Evolutionary conservation across 2,797 vertebrate species (phyloP).

Genomic region (Lemur catta): DNA sequence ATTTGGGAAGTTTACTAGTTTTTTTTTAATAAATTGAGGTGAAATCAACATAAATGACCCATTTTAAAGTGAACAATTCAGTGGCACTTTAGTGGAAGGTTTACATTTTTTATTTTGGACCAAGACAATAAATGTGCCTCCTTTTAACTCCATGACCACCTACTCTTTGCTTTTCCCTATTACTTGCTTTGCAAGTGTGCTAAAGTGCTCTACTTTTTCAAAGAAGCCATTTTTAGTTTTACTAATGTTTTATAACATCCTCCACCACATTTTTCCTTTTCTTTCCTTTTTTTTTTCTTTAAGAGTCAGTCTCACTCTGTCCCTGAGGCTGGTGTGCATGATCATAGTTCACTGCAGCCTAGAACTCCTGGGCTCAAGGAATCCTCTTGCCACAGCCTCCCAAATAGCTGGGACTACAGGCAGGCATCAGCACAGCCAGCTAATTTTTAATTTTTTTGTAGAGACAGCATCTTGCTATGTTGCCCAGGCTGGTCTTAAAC

Average conservation of each 20-base stretch:
- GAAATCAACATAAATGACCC: background rate
- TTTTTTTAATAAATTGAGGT: background rate
- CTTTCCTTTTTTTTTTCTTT: too few relatives aligned
- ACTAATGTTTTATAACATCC: background rate
- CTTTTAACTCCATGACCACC: background rate
- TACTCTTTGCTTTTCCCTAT: background rate
- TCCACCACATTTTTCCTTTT: too few relatives aligned
- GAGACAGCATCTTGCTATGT: too few relatives aligned
- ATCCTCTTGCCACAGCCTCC: too few relatives aligned
- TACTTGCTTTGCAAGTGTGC: background rate
- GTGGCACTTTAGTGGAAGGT: background rate
- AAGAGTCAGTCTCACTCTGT: too few relatives aligned
- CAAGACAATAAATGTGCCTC: background rate
- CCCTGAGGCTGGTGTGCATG: too few relatives aligned
- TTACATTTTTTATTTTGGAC: background rate
- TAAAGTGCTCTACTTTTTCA: background rate
- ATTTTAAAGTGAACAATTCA: background rate
- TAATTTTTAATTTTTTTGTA: too few relatives aligned
- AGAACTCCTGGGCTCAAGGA: too few relatives aligned
- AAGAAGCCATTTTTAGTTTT: slow-evolving; percentile 6
- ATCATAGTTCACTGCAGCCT: too few relatives aligned
- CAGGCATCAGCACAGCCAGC: too few relatives aligned
- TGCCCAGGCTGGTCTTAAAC: background rate
- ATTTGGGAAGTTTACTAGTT: background rate
- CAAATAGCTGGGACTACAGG: too few relatives aligned